phyloP scores from a whole-genome alignment of 37 sponge, comb jelly and placozoan genomes.

The Crambe crambe region DNA sequence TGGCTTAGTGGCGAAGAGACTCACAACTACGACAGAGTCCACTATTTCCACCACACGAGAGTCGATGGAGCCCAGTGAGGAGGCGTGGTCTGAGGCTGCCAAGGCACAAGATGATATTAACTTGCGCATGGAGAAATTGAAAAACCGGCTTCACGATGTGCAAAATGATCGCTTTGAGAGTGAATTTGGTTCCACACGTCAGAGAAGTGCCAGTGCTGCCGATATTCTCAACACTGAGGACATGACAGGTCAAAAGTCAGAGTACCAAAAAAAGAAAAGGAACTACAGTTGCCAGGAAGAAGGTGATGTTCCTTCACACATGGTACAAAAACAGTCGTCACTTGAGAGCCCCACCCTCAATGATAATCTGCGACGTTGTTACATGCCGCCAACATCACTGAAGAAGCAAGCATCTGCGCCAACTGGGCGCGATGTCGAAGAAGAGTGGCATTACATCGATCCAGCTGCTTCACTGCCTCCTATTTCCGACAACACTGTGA shows the following conservation, averaged over 20 bases:
- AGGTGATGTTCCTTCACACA: not conserved
- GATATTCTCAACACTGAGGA: constrained; percentile 11
- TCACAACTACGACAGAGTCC: not conserved
- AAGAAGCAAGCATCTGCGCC: not conserved
- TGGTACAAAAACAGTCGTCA: not conserved
- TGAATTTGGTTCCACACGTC: too few relatives aligned
- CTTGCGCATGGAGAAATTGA: not conserved
- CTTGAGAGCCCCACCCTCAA: not conserved
- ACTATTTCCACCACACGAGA: not conserved
- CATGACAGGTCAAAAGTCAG: not conserved
- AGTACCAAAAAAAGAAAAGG: not conserved
- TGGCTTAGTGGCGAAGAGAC: constrained; percentile 30
- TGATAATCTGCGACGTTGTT: not conserved
- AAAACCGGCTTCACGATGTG: not conserved
- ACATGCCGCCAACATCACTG: not conserved
- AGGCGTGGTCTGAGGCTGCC: not conserved
- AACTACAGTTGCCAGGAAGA: not conserved
- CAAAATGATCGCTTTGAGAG: not conserved
- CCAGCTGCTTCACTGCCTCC: not conserved
- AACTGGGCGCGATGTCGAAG: not conserved
- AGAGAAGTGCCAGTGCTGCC: constrained; percentile 28
- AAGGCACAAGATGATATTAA: not conserved
- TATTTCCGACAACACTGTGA: too few relatives aligned
- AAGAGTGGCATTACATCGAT: constrained; percentile 7
- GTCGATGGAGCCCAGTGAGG: not conserved